phyloP scores from a whole-genome alignment of 2,797 vertebrate genomes.

The Emys orbicularis region DNA sequence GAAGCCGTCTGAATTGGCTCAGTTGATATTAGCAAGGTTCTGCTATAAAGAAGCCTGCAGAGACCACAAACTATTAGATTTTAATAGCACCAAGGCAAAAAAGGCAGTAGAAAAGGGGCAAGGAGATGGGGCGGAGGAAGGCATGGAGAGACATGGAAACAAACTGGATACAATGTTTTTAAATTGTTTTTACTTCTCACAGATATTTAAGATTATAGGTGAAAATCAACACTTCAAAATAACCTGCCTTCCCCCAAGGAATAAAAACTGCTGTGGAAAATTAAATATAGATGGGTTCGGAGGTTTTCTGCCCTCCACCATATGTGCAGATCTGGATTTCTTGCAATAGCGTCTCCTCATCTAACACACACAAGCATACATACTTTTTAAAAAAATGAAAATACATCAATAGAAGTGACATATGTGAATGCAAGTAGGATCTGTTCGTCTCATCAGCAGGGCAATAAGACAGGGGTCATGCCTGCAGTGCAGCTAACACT shows the following conservation, averaged over 20 bases:
- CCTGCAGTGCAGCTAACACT: rapidly evolving
- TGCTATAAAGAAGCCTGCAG: neutral
- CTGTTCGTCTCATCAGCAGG: neutral
- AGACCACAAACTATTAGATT: neutral
- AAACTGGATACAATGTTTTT: neutral
- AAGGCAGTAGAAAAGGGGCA: neutral
- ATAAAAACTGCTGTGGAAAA: neutral
- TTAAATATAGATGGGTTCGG: neutral
- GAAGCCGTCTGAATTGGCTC: neutral
- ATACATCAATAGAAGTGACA: neutral
- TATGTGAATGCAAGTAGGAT: neutral
- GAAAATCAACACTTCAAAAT: neutral
- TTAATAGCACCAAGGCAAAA: neutral
- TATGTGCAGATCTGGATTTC: neutral
- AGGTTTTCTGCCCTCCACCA: neutral
- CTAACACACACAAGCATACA: neutral
- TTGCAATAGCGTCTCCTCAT: neutral
- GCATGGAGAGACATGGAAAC: neutral
- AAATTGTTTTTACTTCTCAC: neutral
- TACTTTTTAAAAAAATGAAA: neutral
- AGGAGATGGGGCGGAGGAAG: neutral
- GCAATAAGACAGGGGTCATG: neutral
- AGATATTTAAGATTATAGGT: neutral
- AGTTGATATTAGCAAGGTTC: neutral
- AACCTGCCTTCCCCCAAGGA: neutral